Evolutionary conservation across 2,113 vertebrate species (phyloP).

Genomic region (Sinocyclocheilus anshuiensis): DNA sequence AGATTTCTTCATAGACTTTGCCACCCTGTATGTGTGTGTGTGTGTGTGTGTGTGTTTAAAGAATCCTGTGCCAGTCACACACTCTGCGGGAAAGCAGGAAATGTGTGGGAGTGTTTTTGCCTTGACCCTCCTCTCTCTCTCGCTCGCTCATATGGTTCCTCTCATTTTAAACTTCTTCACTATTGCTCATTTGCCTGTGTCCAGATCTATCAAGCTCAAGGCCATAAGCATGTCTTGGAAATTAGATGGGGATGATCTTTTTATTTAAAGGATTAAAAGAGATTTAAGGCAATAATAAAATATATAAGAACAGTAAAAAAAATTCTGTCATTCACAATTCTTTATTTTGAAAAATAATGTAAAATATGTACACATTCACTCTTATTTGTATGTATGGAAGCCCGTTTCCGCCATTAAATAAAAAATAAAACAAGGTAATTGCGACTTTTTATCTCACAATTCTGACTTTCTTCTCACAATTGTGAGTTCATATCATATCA

Average conservation of each 20-base stretch:
- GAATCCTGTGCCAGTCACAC: neutral
- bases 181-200: neutral
- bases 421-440: too few relatives aligned
- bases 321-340: too few relatives aligned
- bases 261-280: too few relatives aligned
- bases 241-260: neutral
- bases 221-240: neutral
- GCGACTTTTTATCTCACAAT: too few relatives aligned
- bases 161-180: neutral
- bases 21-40: neutral
- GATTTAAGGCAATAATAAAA: too few relatives aligned
- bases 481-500: too few relatives aligned
- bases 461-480: too few relatives aligned
- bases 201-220: neutral
- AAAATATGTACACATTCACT: too few relatives aligned
- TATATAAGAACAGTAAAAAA: too few relatives aligned
- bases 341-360: too few relatives aligned
- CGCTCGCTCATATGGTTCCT: neutral
- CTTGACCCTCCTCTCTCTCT: neutral
- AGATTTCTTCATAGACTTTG: neutral
- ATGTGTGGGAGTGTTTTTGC: constrained; percentile 17
- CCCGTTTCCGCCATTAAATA: too few relatives aligned
- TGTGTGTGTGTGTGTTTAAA: constrained; percentile 1
- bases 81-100: neutral
- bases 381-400: too few relatives aligned